These are phyloP conservation scores for Rotaria magnacalcarata DNA, from an alignment of 2,888 invertebrate genomes.

Conservation along the genomic window DNA sequence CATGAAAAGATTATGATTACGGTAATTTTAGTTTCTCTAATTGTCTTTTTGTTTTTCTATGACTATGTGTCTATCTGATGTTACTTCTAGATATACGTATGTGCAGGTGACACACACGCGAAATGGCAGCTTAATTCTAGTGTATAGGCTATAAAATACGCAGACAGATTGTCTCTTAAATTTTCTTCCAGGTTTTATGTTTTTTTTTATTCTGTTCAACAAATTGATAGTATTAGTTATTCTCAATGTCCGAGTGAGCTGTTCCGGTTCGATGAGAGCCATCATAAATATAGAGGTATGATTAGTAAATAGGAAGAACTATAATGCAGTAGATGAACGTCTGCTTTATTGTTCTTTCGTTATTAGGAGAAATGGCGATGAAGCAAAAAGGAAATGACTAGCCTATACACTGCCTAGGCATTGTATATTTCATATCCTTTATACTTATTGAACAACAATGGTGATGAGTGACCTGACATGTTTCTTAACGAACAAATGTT, in stretches of 20 bases:
- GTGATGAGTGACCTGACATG: not conserved
- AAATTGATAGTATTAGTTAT: slow-evolving; percentile 6
- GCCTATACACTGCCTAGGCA: not conserved
- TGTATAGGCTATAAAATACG: not conserved
- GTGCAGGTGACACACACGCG: not conserved
- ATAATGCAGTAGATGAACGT: not conserved
- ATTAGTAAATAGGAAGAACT: slow-evolving; percentile 7
- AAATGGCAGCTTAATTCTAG: not conserved
- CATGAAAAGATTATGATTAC: not conserved
- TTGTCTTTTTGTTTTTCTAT: not conserved
- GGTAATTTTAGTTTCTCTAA: not conserved
- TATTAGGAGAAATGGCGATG: not conserved
- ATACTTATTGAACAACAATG: not conserved
- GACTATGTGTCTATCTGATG: too few species aligned
- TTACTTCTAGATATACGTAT: not conserved
- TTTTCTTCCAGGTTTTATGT: not conserved
- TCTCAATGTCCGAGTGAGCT: not conserved
- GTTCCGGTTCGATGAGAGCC: not conserved
- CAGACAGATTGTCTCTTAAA: not conserved
- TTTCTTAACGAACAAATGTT: not conserved
- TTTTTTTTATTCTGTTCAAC: not conserved
- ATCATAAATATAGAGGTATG: not conserved
- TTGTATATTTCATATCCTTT: not conserved
- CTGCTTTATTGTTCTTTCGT: not conserved
- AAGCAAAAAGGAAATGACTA: slow-evolving; percentile 13